These are phyloP conservation scores for Embiotoca jacksoni DNA, from an alignment of 2,113 vertebrate genomes.

Conservation along the genomic window DNA sequence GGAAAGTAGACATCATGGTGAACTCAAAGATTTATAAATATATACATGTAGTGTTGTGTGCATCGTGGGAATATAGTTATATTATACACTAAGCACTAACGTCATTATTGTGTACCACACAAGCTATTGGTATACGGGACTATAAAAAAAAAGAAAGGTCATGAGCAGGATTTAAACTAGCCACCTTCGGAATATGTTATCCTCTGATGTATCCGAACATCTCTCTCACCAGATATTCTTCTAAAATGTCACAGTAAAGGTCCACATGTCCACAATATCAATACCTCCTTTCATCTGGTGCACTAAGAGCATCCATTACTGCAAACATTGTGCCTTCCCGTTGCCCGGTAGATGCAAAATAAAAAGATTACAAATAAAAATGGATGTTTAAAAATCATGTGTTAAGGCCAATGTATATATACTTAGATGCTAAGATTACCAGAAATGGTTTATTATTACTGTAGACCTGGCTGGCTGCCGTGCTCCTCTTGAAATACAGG, in stretches of 20 bases:
- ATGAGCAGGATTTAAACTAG: background rate
- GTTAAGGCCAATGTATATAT: background rate
- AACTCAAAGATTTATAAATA: too few species aligned
- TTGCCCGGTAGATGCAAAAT: background rate
- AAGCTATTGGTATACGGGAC: background rate
- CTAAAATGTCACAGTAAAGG: slow-evolving; percentile 34
- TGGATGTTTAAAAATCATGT: background rate
- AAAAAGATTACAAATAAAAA: background rate
- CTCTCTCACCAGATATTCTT: background rate
- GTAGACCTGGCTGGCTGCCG: background rate
- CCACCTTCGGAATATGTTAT: background rate
- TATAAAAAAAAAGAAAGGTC: background rate
- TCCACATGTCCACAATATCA: slow-evolving; percentile 8
- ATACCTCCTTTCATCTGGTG: slow-evolving; percentile 3
- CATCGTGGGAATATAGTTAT: background rate
- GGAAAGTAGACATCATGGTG: too few species aligned
- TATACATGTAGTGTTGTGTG: too few species aligned
- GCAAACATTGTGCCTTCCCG: background rate
- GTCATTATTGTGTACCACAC: background rate
- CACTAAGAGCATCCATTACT: slow-evolving; percentile 7
- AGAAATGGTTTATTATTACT: background rate
- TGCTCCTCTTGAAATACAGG: too few species aligned
- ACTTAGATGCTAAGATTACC: background rate
- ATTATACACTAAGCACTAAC: background rate
- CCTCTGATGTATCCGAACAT: slow-evolving; percentile 2